phyloP scores from a whole-genome alignment of 2,797 vertebrate species.

The Danio albolineatus region DNA sequence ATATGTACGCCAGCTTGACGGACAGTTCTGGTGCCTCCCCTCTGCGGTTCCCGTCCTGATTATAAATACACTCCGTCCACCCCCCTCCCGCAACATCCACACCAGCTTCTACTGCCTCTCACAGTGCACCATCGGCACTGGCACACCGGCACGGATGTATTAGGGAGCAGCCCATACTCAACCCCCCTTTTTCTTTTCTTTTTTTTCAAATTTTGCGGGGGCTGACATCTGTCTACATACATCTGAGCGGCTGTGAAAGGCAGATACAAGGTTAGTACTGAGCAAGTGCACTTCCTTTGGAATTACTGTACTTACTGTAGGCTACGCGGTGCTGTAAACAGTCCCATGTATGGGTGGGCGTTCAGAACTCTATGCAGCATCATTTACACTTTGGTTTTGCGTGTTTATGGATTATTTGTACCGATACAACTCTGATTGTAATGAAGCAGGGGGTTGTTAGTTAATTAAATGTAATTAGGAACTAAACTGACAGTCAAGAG shows the following conservation, averaged over 20 bases:
- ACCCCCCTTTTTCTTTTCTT: slow-evolving; percentile 50
- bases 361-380: slow-evolving; percentile 36
- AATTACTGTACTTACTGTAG: slow-evolving; percentile 29
- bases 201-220: slow-evolving; percentile 55
- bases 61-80: slow-evolving; percentile 81
- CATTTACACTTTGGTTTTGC: slow-evolving; percentile 64
- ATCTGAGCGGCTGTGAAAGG: slow-evolving; percentile 63
- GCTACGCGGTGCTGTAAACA: slow-evolving; percentile 13
- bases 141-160: slow-evolving; percentile 74
- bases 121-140: slow-evolving; percentile 66
- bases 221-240: slow-evolving; percentile 58
- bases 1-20: slow-evolving; percentile 62
- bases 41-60: slow-evolving; percentile 78
- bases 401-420: slow-evolving; percentile 58
- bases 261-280: slow-evolving; percentile 79
- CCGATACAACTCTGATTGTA: background rate
- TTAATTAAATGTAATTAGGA: background rate
- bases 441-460: background rate
- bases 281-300: slow-evolving; percentile 53
- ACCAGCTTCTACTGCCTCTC: slow-evolving; percentile 70
- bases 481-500: background rate
- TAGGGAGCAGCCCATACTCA: slow-evolving; percentile 59
- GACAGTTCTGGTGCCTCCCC: slow-evolving; percentile 63
- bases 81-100: slow-evolving; percentile 73
- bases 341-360: background rate